These are phyloP conservation scores for Formica exsecta DNA, from an alignment of 1,140 invertebrate species.

Conservation along the genomic window DNA sequence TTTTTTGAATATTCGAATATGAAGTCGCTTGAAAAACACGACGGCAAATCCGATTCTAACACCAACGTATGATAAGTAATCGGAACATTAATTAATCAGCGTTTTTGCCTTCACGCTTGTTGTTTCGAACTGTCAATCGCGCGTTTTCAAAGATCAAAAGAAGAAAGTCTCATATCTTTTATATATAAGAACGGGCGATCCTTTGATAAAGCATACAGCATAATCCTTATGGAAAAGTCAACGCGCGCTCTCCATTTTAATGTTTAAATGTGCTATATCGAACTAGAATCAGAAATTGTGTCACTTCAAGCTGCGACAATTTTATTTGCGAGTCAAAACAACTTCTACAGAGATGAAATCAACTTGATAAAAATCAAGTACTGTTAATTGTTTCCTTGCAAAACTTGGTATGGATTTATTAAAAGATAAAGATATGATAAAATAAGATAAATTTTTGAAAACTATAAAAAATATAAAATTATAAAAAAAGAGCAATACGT, in stretches of 20 bases:
- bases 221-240: constrained; percentile 9
- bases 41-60: constrained; percentile 51
- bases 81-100: constrained; percentile 53
- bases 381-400: constrained; percentile 17
- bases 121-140: constrained; percentile 23
- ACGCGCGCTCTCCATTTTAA: constrained; percentile 3
- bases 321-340: constrained; percentile 29
- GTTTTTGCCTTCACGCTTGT: constrained; percentile 37
- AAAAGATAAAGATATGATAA: not conserved
- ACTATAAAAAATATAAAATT: constrained; percentile 30
- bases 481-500: constrained; percentile 21
- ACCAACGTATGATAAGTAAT: constrained; percentile 42
- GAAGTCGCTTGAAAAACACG: not conserved
- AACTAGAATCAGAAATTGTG: not conserved
- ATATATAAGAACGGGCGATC: not conserved
- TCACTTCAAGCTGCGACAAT: constrained; percentile 17
- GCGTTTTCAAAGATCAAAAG: constrained; percentile 53
- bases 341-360: constrained; percentile 10
- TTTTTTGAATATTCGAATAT: constrained; percentile 37
- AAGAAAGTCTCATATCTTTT: constrained; percentile 41
- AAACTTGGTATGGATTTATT: constrained; percentile 28
- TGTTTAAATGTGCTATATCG: constrained; percentile 17
- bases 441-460: not conserved
- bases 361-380: constrained; percentile 20
- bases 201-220: not conserved